phyloP scores from a whole-genome alignment of 2,113 vertebrate species.

The Acinonyx jubatus region DNA sequence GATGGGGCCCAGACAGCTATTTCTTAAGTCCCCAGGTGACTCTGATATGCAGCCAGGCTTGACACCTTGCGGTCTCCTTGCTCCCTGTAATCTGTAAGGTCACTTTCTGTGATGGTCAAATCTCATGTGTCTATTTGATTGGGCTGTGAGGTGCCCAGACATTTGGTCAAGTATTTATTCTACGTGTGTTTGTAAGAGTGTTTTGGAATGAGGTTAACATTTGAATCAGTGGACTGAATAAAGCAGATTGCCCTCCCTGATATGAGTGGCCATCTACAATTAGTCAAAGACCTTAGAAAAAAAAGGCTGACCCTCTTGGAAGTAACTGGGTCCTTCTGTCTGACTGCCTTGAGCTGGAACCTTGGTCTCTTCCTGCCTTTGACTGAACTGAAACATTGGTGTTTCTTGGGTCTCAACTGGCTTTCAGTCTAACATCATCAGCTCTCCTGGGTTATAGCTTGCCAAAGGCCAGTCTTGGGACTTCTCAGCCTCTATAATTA shows the following conservation, averaged over 20 bases:
- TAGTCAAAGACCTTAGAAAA: neutral
- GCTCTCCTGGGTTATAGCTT: neutral
- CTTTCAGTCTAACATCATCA: neutral
- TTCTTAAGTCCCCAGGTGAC: constrained; percentile 4
- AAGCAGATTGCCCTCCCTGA: neutral
- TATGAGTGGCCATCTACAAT: neutral
- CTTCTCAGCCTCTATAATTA: neutral
- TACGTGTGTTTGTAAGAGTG: neutral
- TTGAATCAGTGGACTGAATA: neutral
- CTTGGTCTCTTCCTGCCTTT: neutral
- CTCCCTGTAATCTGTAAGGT: neutral
- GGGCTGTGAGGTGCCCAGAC: neutral
- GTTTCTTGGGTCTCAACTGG: neutral
- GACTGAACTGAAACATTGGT: neutral
- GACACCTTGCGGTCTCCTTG: neutral
- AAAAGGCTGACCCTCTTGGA: neutral
- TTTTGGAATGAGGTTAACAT: neutral
- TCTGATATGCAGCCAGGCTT: neutral
- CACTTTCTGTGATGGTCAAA: neutral
- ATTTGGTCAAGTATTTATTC: neutral
- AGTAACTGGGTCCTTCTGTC: neutral
- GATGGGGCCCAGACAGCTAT: neutral
- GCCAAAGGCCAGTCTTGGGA: neutral
- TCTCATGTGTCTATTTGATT: neutral
- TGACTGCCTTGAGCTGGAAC: neutral